These are phyloP conservation scores for Pelagia noctiluca DNA, from an alignment of 30 jellyfish, hydroid and myxozoan genomes.

Conservation along the genomic window DNA sequence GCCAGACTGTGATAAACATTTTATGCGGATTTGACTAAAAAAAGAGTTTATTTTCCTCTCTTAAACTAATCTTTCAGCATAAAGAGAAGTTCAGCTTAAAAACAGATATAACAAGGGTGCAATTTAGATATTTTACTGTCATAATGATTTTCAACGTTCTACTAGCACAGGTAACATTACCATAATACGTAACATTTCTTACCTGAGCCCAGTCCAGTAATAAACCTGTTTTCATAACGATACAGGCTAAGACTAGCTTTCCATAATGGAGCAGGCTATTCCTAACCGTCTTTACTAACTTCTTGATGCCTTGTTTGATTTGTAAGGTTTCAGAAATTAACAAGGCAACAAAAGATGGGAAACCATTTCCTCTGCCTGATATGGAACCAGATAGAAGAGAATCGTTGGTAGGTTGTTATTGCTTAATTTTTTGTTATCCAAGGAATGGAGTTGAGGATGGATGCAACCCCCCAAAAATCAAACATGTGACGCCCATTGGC, in stretches of 20 bases:
- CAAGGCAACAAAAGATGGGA: conserved; percentile 37
- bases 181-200: neutral
- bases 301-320: neutral
- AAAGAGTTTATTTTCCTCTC: too few species aligned
- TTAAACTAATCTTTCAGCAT: too few species aligned
- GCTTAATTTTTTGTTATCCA: neutral
- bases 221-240: too few species aligned
- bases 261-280: neutral
- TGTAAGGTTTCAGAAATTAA: conserved; percentile 36
- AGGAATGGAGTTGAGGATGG: neutral
- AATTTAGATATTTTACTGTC: too few species aligned
- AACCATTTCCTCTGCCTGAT: neutral
- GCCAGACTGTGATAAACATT: neutral
- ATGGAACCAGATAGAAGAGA: neutral
- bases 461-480: neutral
- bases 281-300: neutral
- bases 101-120: too few species aligned
- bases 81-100: too few species aligned
- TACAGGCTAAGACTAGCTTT: too few species aligned
- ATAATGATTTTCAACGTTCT: too few species aligned
- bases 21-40: neutral
- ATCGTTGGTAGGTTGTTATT: neutral
- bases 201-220: too few species aligned
- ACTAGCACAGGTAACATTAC: neutral
- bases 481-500: neutral